Evolutionary conservation across 2,888 invertebrate species (phyloP).

Genomic region (Drosophila vallismaia): DNA sequence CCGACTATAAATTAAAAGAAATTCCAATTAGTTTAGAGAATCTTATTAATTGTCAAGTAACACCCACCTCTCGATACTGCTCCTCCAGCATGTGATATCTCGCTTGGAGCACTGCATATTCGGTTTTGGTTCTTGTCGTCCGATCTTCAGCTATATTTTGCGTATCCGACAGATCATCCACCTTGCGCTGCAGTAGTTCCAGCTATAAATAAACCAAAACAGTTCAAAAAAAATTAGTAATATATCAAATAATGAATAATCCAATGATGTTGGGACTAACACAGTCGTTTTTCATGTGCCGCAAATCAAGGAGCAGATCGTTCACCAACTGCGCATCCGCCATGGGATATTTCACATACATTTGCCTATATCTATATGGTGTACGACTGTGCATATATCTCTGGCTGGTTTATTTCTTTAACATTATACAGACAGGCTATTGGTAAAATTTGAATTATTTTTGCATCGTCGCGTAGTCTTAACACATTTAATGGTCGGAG

Average conservation of each 20-base stretch:
- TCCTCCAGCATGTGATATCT: slow-evolving; percentile 96
- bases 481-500: slow-evolving; percentile 64
- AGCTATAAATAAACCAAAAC: slow-evolving; percentile 86
- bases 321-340: slow-evolving; percentile 81
- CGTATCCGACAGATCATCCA: slow-evolving; percentile 94
- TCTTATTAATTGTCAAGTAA: background rate
- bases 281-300: slow-evolving; percentile 82
- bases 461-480: slow-evolving; percentile 54
- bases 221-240: background rate
- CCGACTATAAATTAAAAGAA: slow-evolving; percentile 86
- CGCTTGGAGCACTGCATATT: slow-evolving; percentile 95
- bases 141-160: slow-evolving; percentile 94
- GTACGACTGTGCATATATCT: slow-evolving; percentile 3
- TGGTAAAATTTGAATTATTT: slow-evolving; percentile 46
- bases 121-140: slow-evolving; percentile 94
- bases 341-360: slow-evolving; percentile 83
- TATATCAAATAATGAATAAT: background rate
- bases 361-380: slow-evolving; percentile 65
- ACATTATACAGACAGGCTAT: slow-evolving; percentile 49
- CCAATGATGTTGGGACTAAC: slow-evolving; percentile 75
- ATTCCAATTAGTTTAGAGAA: background rate
- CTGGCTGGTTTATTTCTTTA: slow-evolving; percentile 7
- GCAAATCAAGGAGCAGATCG: slow-evolving; percentile 82
- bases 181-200: slow-evolving; percentile 95
- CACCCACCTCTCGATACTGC: slow-evolving; percentile 86